Evolutionary conservation across 2,888 invertebrate genomes (phyloP), one percentile per base, ranked within the genome.

Genomic region (Dolomedes plantarius): DNA sequence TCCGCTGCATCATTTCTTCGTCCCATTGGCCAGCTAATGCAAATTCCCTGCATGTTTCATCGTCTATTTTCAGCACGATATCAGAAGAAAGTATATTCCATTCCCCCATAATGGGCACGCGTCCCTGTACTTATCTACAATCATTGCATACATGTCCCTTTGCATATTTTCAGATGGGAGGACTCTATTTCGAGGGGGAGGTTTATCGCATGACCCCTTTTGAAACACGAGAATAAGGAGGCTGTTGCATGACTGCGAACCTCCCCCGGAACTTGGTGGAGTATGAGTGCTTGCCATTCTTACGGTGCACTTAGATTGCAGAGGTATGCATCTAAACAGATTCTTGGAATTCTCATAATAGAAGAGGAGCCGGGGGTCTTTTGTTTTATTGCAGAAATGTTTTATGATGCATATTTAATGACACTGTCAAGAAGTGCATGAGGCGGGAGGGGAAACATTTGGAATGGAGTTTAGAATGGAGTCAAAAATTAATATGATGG

Each of bases 181-280:
- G 19, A 23, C 56, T 56, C 23, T 2, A 11, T 56, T 56, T 56
- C 11, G 50, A 69, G 46, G 36, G 46, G 46, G 46, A 29, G 16
- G 72, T 79, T 79, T 79, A 79, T 79, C 72, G 29, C 46, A 71
- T 79, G 72, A 62, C 77, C 77, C 77, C 68, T 77, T 77, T n/a
- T 27, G 56, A 23, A 77, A 69, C 69, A 50, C 69, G 79, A 79
- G 65, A 79, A 46, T 65, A 41, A 64, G 41, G 62, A 46, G 46
- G 79, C 46, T 72, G 56, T 39, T 39, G 65, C 72, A 79, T 72
- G 72, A 72, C 78, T 62, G 69, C 71, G 29, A 62, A 39, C 31
- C 65, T 23, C 19, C 72, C 79, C 78, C 62, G 7, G 29, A 31
- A n/a, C 65, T 36, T 69, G 77, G 39, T 36, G 16, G 75, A 41